phyloP scores from a whole-genome alignment of 2,113 vertebrate species.

The Circaetus gallicus region DNA sequence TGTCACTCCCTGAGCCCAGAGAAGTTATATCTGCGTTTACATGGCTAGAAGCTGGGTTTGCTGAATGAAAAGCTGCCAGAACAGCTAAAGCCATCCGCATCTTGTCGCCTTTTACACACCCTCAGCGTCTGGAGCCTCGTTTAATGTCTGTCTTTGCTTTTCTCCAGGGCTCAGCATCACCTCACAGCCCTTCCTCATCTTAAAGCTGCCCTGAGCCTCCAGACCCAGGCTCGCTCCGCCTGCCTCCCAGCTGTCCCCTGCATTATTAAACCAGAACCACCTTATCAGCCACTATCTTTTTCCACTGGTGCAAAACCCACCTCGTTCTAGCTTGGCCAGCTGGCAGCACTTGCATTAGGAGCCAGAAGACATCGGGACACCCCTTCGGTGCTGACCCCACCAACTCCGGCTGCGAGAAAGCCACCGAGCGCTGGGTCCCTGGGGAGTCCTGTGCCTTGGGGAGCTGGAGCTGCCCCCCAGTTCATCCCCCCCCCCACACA shows the following conservation, averaged over 20 bases:
- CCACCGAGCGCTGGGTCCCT: fast-evolving
- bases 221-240: fast-evolving
- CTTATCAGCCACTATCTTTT: background rate
- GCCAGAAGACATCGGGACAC: background rate
- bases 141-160: background rate
- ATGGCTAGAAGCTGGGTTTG: background rate
- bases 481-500: background rate
- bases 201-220: background rate
- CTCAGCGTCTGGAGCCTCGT: background rate
- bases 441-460: background rate
- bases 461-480: background rate
- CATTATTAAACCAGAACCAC: slow-evolving; percentile 1
- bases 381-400: fast-evolving
- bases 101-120: background rate
- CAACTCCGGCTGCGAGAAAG: background rate
- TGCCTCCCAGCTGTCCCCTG: background rate
- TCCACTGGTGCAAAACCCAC: background rate
- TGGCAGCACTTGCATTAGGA: fast-evolving
- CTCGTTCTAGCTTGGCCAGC: background rate
- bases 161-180: background rate
- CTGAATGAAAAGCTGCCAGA: background rate
- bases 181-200: background rate
- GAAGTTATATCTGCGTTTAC: background rate
- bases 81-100: background rate
- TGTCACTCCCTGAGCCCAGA: background rate